Evolutionary conservation across 2,888 invertebrate genomes (phyloP).

Genomic region (Ormia ochracea): DNA sequence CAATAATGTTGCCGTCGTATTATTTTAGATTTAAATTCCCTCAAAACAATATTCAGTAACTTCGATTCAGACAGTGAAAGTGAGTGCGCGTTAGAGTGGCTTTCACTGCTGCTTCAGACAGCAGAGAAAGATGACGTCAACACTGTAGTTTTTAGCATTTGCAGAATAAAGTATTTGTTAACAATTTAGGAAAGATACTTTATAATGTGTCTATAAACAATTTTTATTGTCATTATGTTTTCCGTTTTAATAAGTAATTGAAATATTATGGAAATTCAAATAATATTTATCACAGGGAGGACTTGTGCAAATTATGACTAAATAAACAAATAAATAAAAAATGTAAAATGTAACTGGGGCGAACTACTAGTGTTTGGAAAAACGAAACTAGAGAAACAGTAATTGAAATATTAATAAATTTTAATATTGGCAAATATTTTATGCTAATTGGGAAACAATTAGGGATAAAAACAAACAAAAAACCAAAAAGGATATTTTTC

Average conservation of each 20-base stretch:
- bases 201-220: conserved; percentile 54
- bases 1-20: conserved; percentile 51
- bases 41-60: conserved; percentile 34
- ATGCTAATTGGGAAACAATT: neutral
- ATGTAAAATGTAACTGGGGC: neutral
- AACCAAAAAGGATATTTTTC: too few relatives aligned
- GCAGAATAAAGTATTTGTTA: conserved; percentile 12
- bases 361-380: neutral
- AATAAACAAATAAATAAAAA: conserved; percentile 33
- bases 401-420: neutral
- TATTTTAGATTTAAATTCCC: conserved; percentile 17
- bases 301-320: conserved; percentile 20
- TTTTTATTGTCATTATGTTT: conserved; percentile 61
- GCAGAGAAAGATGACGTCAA: conserved; percentile 49
- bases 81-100: neutral
- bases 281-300: conserved; percentile 17
- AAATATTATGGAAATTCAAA: conserved; percentile 58
- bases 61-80: conserved; percentile 40
- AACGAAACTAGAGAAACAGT: neutral
- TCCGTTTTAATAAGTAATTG: conserved; percentile 61
- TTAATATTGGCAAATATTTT: neutral
- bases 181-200: conserved; percentile 33
- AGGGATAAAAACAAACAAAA: too few relatives aligned
- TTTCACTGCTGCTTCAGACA: neutral
- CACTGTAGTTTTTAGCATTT: conserved; percentile 17